phyloP scores from a whole-genome alignment of 2,113 vertebrate species.

The Garra rufa region DNA sequence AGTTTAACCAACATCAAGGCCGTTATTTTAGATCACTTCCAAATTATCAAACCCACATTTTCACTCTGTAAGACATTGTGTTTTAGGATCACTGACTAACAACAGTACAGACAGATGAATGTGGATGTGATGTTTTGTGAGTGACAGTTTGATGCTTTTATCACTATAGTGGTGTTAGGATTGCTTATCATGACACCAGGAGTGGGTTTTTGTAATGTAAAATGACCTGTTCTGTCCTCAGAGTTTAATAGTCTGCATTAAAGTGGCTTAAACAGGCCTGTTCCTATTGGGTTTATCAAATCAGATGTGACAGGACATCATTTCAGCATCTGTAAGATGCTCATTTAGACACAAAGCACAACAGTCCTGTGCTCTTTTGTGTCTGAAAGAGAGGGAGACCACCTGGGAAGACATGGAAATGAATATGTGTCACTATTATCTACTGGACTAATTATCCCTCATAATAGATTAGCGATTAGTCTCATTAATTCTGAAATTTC shows the following conservation, averaged over 20 bases:
- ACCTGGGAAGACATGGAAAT: conserved; percentile 24
- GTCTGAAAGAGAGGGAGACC: not conserved
- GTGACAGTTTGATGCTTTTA: not conserved
- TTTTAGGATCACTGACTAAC: not conserved
- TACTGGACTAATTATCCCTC: conserved; percentile 46
- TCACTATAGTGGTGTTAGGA: not conserved
- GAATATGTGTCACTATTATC: conserved; percentile 44
- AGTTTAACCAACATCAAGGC: not conserved
- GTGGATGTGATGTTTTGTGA: not conserved
- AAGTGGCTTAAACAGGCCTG: not conserved
- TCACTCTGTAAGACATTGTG: not conserved
- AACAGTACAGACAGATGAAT: not conserved
- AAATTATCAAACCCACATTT: not conserved
- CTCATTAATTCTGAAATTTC: conserved; percentile 43
- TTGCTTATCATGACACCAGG: not conserved
- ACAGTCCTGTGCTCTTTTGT: conserved; percentile 14
- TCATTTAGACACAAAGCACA: conserved; percentile 1
- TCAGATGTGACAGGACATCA: not conserved
- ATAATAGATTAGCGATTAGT: conserved; percentile 51
- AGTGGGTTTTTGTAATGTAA: not conserved
- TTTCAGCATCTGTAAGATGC: not conserved
- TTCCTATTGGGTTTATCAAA: not conserved
- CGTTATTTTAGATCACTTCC: not conserved
- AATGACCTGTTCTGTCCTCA: not conserved
- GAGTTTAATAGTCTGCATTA: not conserved